Evolutionary conservation across 2,113 vertebrate genomes (phyloP).

Genomic region (Carettochelys insculpta): DNA sequence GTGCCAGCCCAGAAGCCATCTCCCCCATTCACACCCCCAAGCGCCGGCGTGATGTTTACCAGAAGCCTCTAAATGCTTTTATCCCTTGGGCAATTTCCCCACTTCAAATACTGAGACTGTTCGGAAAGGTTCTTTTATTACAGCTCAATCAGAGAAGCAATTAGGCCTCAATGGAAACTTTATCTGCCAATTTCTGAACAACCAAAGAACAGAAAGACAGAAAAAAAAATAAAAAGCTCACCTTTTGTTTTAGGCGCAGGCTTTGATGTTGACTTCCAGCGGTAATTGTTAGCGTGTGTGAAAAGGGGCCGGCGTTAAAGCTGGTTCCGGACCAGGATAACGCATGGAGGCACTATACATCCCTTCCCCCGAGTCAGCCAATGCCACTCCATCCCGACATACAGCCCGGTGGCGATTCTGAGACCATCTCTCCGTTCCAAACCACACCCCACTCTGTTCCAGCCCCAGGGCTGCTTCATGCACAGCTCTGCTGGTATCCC

Average conservation of each 20-base stretch:
- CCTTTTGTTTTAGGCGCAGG: background rate
- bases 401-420: background rate
- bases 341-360: background rate
- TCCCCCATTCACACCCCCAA: background rate
- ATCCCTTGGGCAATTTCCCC: background rate
- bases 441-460: background rate
- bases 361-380: background rate
- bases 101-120: background rate
- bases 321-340: background rate
- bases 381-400: background rate
- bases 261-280: background rate
- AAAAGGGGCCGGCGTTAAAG: too few relatives aligned
- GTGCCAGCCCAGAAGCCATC: background rate
- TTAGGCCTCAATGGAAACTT: background rate
- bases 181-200: background rate
- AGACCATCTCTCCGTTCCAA: background rate
- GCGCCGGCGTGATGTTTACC: background rate
- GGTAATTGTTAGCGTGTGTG: too few relatives aligned
- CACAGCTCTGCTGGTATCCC: too few relatives aligned
- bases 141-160: conserved; percentile 13
- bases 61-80: background rate
- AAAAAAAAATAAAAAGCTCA: background rate
- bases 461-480: too few relatives aligned
- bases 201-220: background rate
- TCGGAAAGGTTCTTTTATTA: background rate